Percentiles rank a stretch among this genome's conserved stretches.
These are phyloP conservation scores for Acronicta psi DNA, from an alignment of 2,888 invertebrate species.

Conservation along the genomic window DNA sequence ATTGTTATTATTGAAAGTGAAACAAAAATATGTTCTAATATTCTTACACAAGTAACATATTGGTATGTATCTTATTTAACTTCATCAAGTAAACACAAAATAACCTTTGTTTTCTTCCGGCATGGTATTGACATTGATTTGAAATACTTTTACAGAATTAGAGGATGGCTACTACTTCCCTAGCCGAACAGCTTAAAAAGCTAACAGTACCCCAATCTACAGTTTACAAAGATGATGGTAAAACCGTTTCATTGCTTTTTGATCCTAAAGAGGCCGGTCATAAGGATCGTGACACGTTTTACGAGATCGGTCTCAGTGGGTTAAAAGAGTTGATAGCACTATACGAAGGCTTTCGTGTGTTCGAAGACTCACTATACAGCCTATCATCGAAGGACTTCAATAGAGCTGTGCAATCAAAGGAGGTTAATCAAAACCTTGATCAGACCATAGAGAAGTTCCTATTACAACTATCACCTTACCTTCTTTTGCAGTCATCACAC, in stretches of 20 bases:
- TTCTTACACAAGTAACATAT: not conserved
- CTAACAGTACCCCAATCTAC: conserved; percentile 93
- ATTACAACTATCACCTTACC: conserved; percentile 95
- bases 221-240: conserved; percentile 91
- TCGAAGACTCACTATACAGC: conserved; percentile 93
- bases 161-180: conserved; percentile 90
- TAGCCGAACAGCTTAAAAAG: conserved; percentile 93
- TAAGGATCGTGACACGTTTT: conserved; percentile 95
- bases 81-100: not conserved
- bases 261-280: conserved; percentile 96
- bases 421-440: conserved; percentile 93
- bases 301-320: conserved; percentile 95
- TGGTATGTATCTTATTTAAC: conserved; percentile 12
- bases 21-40: not conserved
- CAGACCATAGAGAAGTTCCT: conserved; percentile 94
- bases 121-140: conserved; percentile 4
- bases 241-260: conserved; percentile 95
- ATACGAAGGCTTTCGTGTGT: conserved; percentile 92
- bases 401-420: conserved; percentile 92
- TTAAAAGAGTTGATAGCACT: conserved; percentile 94
- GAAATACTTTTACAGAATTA: conserved; percentile 17
- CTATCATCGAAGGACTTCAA: conserved; percentile 93
- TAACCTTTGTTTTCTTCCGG: conserved; percentile 16
- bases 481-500: conserved; percentile 94
- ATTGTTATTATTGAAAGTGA: not conserved